Evolutionary conservation across 2,888 invertebrate species (phyloP), one percentile per base, ranked within the genome.

Genomic region (Drosophila helvetica): DNA sequence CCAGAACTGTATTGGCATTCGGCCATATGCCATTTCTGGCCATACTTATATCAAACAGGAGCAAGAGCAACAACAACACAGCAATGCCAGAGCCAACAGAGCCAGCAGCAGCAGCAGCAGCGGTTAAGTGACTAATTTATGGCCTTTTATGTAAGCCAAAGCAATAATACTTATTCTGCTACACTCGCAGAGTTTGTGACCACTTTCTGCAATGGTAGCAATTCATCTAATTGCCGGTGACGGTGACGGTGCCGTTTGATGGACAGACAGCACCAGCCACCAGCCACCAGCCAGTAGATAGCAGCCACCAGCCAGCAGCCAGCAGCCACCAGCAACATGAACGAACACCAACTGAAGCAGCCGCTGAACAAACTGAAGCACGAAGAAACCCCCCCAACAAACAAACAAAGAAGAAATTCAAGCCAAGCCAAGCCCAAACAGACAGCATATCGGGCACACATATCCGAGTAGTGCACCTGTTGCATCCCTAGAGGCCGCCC

Each of bases 111-210:
- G 66, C 81, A 71, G 77, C 79, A 77, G 79, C 85, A 79, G 82
- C 68, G 66, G 68, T 86, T 84, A 81, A 85, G 77, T 88, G 88
- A 88, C 88, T 88, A 85, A 85, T 85, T 85, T 85, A 88, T 88
- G 79, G 86, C 85, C 85, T 81, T 88, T 88, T 85, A 86, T 88
- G 88, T 79, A 57, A 71, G 71, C 71, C 71, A 71, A 74, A 71
- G 74, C 70, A 71, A 71, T 71, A 71, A 74, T 74, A 74, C 57
- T 74, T 66, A 71, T 74, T 58, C 73, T n/a, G n/a, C 38, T 56
- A 74, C 71, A 71, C 71, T 68, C 71, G 52, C 75, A 38, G 38
- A 38, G 83, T 71, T 83, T 83, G 38, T 67, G 65, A 65, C 48
- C 65, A 65, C 66, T 66, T 68, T 66, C 66, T 43, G 66, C 66